Conservation (phyloP, 1,140 invertebrate species). For the Hetaerina americana region DNA sequence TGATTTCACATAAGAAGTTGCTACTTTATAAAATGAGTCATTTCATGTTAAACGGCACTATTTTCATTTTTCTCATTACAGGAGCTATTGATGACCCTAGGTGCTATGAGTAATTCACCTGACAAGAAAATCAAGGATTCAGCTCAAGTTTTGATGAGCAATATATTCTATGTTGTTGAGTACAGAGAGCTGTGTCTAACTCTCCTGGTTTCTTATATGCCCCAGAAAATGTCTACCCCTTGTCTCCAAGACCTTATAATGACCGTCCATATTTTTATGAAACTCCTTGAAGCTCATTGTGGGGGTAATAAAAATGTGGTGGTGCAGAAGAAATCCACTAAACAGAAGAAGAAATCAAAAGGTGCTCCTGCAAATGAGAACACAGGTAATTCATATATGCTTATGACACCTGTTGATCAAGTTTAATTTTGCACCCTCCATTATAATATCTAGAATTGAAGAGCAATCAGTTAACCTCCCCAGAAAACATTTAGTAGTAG, state of each 20-base stretch:
- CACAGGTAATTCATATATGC: not conserved
- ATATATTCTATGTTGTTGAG: constrained; percentile 88
- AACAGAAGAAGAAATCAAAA: constrained; percentile 36
- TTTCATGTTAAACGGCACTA: not conserved
- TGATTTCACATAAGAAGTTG: no score
- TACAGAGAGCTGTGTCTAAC: constrained; percentile 81
- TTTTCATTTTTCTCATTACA: constrained; percentile 19
- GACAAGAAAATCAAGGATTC: constrained; percentile 57
- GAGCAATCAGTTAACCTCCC: no score
- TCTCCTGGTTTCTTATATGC: constrained; percentile 68
- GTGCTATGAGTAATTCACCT: constrained; percentile 60
- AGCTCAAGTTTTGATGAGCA: constrained; percentile 74
- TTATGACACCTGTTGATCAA: no score
- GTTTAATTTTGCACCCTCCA: no score
- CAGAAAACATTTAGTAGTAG: no score
- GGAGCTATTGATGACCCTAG: constrained; percentile 52
- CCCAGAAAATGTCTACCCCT: constrained; percentile 74
- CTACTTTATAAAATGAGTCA: no score
- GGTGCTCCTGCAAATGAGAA: not conserved
- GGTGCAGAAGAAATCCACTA: constrained; percentile 49
- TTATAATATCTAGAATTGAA: no score
- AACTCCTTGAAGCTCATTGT: constrained; percentile 75
- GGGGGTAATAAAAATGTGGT: constrained; percentile 48
- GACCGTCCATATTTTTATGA: constrained; percentile 82
- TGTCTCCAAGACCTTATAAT: constrained; percentile 81